Conservation (phyloP, 2,888 invertebrate species). For the Polietes domitor region DNA sequence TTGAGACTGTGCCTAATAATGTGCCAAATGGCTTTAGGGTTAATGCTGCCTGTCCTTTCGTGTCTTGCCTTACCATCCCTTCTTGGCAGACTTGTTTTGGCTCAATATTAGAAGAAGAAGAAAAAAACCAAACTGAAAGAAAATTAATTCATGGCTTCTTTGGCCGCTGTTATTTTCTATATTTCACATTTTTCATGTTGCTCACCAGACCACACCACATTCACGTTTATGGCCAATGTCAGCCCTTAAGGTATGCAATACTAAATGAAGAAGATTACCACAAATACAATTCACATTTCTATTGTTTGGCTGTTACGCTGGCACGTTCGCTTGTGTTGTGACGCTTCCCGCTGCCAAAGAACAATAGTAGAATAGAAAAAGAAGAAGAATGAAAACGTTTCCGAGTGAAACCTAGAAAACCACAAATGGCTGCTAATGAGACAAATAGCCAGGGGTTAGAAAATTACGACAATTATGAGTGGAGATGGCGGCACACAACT, state of each 20-base stretch:
- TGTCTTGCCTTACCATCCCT: neutral
- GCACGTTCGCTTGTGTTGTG: constrained; percentile 13
- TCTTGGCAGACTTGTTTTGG: neutral
- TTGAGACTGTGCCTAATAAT: constrained; percentile 56
- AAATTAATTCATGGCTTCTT: constrained; percentile 60
- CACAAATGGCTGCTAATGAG: constrained; percentile 65
- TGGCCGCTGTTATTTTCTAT: constrained; percentile 34
- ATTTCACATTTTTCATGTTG: constrained; percentile 6
- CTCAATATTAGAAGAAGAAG: neutral
- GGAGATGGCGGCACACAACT: neutral
- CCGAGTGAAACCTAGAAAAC: constrained; percentile 36
- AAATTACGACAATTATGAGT: constrained; percentile 50
- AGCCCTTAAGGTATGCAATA: constrained; percentile 59
- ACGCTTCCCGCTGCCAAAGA: constrained; percentile 1
- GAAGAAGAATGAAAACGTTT: constrained; percentile 16
- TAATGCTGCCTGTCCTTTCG: neutral
- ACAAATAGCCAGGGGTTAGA: constrained; percentile 54
- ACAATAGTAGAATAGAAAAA: neutral
- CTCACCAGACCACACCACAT: constrained; percentile 40
- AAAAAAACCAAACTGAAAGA: constrained; percentile 21
- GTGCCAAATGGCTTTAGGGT: constrained; percentile 50
- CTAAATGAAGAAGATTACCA: constrained; percentile 32
- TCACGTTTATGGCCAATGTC: constrained; percentile 58
- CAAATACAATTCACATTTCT: constrained; percentile 50
- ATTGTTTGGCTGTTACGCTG: constrained; percentile 53